A percentile compares a stretch with the other conserved stretches of the same genome.
These are phyloP conservation scores for Takifugu flavidus DNA, from an alignment of 2,113 vertebrate species.

Conservation along the genomic window DNA sequence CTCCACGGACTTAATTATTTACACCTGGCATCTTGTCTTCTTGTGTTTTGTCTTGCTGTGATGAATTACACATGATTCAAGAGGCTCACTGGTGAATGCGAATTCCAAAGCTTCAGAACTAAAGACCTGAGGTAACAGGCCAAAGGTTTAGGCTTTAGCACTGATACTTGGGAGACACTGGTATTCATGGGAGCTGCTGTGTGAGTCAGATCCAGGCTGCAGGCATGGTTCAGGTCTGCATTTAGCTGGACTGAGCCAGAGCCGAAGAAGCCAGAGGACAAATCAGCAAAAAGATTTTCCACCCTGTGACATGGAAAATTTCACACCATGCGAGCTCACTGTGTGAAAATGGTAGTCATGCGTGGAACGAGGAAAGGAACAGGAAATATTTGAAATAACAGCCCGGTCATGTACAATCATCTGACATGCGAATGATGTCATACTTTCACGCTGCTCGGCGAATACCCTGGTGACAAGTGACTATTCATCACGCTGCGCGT, in stretches of 20 bases:
- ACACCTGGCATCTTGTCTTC: no score
- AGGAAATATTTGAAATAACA: neutral
- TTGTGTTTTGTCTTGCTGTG: no score
- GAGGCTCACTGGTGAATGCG: neutral
- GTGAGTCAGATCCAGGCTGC: slow-evolving; percentile 16
- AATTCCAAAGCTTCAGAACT: slow-evolving; percentile 26
- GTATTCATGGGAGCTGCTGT: slow-evolving; percentile 6
- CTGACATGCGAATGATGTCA: slow-evolving; percentile 8
- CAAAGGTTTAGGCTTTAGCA: slow-evolving; percentile 10
- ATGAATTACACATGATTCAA: slow-evolving; percentile 15
- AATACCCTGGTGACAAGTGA: neutral
- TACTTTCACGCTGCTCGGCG: neutral
- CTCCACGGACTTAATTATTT: no score
- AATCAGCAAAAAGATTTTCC: slow-evolving; percentile 7
- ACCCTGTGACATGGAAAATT: slow-evolving; percentile 17
- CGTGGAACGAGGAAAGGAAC: slow-evolving; percentile 19
- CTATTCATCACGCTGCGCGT: neutral
- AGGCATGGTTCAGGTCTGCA: neutral
- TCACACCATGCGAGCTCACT: slow-evolving; percentile 1
- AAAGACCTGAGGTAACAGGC: slow-evolving; percentile 13
- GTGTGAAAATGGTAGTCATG: slow-evolving; percentile 5
- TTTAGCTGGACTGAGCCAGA: no score
- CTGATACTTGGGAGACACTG: slow-evolving; percentile 3
- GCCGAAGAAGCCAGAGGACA: neutral
- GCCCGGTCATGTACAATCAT: slow-evolving; percentile 20